Conservation (phyloP, 2,797 vertebrate species). For the Tenualosa ilisha region DNA sequence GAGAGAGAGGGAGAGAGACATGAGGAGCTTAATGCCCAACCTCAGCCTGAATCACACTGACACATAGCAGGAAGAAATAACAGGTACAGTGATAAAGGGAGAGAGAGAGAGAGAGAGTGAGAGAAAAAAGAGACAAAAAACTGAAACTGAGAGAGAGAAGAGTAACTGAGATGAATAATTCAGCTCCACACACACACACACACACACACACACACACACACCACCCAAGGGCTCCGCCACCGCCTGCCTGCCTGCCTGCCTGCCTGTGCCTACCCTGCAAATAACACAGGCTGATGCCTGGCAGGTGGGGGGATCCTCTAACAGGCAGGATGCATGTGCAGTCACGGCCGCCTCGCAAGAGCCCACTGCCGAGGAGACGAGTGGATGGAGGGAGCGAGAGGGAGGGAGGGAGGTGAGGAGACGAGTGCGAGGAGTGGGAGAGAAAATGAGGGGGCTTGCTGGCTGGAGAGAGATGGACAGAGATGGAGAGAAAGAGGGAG, state of each 20-base stretch:
- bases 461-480: no score
- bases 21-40: not conserved
- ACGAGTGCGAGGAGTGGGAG: not conserved
- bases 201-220: no score
- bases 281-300: slow-evolving; percentile 37
- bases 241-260: no score
- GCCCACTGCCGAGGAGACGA: slow-evolving; percentile 39
- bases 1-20: not conserved
- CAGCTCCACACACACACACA: slow-evolving; percentile 35
- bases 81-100: not conserved
- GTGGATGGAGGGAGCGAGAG: slow-evolving; percentile 4
- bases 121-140: not conserved
- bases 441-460: not conserved
- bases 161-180: slow-evolving; percentile 53
- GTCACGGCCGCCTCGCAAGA: slow-evolving; percentile 63
- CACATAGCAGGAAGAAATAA: not conserved
- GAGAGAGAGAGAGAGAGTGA: not conserved
- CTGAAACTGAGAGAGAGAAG: not conserved
- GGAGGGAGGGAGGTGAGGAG: not conserved
- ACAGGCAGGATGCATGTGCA: slow-evolving; percentile 66
- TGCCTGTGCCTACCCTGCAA: slow-evolving; percentile 47
- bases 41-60: not conserved
- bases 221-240: no score
- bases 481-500: no score
- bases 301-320: slow-evolving; percentile 45